Percentiles rank a stretch among this genome's conserved stretches.
Evolutionary conservation across 2,888 invertebrate species (phyloP).

Genomic region (Rhingia campestris): DNA sequence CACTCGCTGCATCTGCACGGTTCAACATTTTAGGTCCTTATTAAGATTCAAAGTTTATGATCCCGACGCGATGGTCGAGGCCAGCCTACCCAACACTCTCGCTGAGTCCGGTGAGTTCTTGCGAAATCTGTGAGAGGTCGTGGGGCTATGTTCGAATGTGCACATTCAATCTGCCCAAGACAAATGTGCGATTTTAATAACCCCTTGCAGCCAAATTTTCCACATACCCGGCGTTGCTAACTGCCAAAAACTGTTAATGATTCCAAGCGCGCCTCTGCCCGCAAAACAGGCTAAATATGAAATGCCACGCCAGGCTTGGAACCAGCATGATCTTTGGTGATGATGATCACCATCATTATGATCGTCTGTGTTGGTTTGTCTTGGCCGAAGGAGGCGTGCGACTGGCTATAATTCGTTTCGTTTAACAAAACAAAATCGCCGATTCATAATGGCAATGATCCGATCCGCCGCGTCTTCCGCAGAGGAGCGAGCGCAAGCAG

Average conservation of each 20-base stretch:
- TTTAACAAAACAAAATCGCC: slow-evolving; percentile 75
- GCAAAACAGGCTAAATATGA: slow-evolving; percentile 1
- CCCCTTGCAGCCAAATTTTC: slow-evolving; percentile 62
- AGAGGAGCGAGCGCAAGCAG: background rate
- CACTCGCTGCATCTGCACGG: slow-evolving; percentile 45
- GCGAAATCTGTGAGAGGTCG: slow-evolving; percentile 61
- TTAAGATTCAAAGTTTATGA: slow-evolving; percentile 73
- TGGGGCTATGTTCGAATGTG: slow-evolving; percentile 31
- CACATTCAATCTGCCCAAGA: slow-evolving; percentile 46
- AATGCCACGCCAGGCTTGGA: slow-evolving; percentile 33
- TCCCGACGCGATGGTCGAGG: slow-evolving; percentile 15
- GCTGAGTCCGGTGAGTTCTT: slow-evolving; percentile 26
- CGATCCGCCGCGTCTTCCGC: slow-evolving; percentile 40
- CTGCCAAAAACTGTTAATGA: slow-evolving; percentile 74
- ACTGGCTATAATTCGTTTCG: slow-evolving; percentile 75
- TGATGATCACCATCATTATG: slow-evolving; percentile 38
- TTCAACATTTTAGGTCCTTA: slow-evolving; percentile 70
- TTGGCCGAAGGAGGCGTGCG: slow-evolving; percentile 67
- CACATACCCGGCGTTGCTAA: slow-evolving; percentile 61
- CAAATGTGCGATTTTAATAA: slow-evolving; percentile 67
- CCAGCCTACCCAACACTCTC: slow-evolving; percentile 60
- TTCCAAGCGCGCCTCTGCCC: slow-evolving; percentile 34
- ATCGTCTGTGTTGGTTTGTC: slow-evolving; percentile 21
- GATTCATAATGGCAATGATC: slow-evolving; percentile 72
- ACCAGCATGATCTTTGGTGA: slow-evolving; percentile 47